These are phyloP conservation scores for Tanytarsus gracilentus DNA, from an alignment of 2,888 invertebrate genomes.

Conservation along the genomic window DNA sequence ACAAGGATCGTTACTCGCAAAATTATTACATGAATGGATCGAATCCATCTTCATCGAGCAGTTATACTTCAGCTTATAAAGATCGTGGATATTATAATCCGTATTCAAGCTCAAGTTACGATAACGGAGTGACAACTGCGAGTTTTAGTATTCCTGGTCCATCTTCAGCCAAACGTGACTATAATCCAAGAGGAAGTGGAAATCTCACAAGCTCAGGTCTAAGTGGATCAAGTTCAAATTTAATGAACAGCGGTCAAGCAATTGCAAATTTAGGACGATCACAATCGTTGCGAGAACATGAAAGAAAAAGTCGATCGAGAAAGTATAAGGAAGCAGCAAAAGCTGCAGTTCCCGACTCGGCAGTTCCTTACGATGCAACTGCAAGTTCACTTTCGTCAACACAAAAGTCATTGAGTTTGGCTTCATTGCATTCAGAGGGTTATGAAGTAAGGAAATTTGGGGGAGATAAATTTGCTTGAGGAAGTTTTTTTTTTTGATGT, in stretches of 20 bases:
- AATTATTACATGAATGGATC: slow-evolving; percentile 7
- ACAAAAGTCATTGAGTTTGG: slow-evolving; percentile 54
- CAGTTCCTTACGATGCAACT: slow-evolving; percentile 35
- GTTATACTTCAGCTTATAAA: slow-evolving; percentile 24
- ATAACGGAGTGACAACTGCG: slow-evolving; percentile 44
- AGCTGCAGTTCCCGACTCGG: slow-evolving; percentile 18
- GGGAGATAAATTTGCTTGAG: not conserved
- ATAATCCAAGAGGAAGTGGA: slow-evolving; percentile 31
- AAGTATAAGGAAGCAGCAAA: slow-evolving; percentile 34
- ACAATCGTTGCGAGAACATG: slow-evolving; percentile 43
- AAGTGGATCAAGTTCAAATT: slow-evolving; percentile 37
- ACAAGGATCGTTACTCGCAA: slow-evolving; percentile 21
- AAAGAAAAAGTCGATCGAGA: slow-evolving; percentile 42
- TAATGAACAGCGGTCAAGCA: slow-evolving; percentile 32
- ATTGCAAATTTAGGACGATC: slow-evolving; percentile 36
- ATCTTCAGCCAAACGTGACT: slow-evolving; percentile 32
- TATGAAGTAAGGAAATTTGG: slow-evolving; percentile 63
- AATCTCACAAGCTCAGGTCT: slow-evolving; percentile 33
- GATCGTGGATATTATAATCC: slow-evolving; percentile 22
- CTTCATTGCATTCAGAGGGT: slow-evolving; percentile 69
- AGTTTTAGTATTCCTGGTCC: slow-evolving; percentile 37
- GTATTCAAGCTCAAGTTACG: slow-evolving; percentile 35
- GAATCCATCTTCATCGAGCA: not conserved
- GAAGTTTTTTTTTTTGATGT: not conserved
- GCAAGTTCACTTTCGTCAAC: slow-evolving; percentile 35